Percentiles rank a stretch among this genome's conserved stretches.
These are phyloP conservation scores for Palythoa heliodiscus DNA, from an alignment of 92 coral and sea anemone species.

Conservation along the genomic window DNA sequence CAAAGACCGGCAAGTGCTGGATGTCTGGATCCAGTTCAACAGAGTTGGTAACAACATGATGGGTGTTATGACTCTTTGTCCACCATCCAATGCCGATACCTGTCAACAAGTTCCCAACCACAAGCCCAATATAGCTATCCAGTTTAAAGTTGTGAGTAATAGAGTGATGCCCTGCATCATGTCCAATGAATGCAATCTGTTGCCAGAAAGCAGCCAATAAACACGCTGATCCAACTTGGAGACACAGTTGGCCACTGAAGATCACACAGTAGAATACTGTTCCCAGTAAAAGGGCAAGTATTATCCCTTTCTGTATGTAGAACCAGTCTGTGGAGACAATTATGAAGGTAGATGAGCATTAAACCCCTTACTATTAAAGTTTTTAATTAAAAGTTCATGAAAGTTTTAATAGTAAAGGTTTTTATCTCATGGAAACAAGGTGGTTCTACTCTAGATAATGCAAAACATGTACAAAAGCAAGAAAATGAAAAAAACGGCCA, in stretches of 20 bases:
- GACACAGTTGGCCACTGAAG: slow-evolving; percentile 61
- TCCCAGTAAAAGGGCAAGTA: slow-evolving; percentile 59
- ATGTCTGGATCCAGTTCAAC: slow-evolving; percentile 98
- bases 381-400: too few relatives aligned
- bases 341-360: neutral
- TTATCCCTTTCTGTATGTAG: slow-evolving; percentile 61
- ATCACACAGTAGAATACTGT: slow-evolving; percentile 81
- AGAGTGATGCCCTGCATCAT: slow-evolving; percentile 92
- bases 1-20: slow-evolving; percentile 95
- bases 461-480: too few relatives aligned
- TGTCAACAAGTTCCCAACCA: slow-evolving; percentile 88
- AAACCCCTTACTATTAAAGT: neutral
- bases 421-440: too few relatives aligned
- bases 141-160: slow-evolving; percentile 73
- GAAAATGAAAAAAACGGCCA: too few relatives aligned
- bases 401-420: too few relatives aligned
- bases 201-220: slow-evolving; percentile 94
- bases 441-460: too few relatives aligned
- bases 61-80: slow-evolving; percentile 96
- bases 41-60: slow-evolving; percentile 97
- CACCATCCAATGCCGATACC: slow-evolving; percentile 99
- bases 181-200: slow-evolving; percentile 96
- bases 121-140: slow-evolving; percentile 79
- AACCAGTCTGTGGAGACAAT: slow-evolving; percentile 75
- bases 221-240: slow-evolving; percentile 72